Evolutionary conservation across 2,888 invertebrate species (phyloP).

Genomic region (Colostygia pectinataria): DNA sequence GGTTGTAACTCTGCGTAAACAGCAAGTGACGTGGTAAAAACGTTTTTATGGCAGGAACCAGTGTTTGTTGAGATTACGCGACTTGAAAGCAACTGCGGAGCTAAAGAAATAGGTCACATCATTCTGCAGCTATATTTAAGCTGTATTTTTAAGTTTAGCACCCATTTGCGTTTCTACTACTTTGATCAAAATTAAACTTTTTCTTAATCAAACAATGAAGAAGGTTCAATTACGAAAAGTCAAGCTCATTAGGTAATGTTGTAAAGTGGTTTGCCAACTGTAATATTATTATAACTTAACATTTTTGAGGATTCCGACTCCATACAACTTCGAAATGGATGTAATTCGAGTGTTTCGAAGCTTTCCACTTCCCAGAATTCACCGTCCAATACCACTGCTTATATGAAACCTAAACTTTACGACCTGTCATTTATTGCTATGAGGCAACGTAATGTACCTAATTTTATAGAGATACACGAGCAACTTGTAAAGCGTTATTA

Average conservation of each 20-base stretch:
- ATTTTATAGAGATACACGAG: conserved; percentile 4
- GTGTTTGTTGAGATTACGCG: conserved; percentile 19
- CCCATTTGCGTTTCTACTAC: too few relatives aligned
- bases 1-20: conserved; percentile 20
- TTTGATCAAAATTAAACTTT: too few relatives aligned
- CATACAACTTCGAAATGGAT: conserved; percentile 17
- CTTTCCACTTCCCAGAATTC: conserved; percentile 15
- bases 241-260: conserved; percentile 13
- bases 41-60: conserved; percentile 23
- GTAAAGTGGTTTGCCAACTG: conserved; percentile 7
- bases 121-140: conserved; percentile 5
- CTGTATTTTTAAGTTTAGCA: background rate
- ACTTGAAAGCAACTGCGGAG: conserved; percentile 12
- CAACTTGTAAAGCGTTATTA: background rate
- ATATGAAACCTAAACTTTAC: conserved; percentile 24
- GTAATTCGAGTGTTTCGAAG: conserved; percentile 17
- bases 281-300: conserved; percentile 18
- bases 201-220: too few relatives aligned
- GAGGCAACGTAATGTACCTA: conserved; percentile 13
- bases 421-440: conserved; percentile 24
- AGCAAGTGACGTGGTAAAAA: conserved; percentile 18
- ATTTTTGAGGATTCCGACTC: conserved; percentile 22
- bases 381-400: conserved; percentile 23
- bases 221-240: too few relatives aligned
- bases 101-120: conserved; percentile 8